Base-by-base conservation (phyloP, 1,140 invertebrate species). In the Diorhabda elongata region DNA sequence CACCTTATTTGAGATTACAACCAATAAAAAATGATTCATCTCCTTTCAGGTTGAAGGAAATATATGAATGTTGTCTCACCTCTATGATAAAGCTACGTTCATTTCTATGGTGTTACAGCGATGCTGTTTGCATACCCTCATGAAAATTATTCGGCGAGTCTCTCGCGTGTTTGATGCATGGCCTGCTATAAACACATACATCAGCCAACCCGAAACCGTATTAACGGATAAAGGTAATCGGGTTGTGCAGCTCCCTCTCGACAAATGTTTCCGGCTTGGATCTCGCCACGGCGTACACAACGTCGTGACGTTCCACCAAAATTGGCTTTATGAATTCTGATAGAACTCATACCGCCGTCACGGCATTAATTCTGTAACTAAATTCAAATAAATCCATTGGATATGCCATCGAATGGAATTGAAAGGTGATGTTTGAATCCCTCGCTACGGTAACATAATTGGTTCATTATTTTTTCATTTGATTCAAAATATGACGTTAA, bases 181-280 rank as follows among this genome's bases (percentile, higher is more conserved):
- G 63, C 63, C 63, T n/a, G 43, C 11, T 44, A 57, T 64, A 64
- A 64, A 64, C 56, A 64, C 63, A 64, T 64, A 64, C 63, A 64
- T 64, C 63, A 64, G 63, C 63, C 43, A 64, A 64, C 43, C 63
- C 43, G 45, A 64, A 64, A 64, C 63, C 63, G 63, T 64, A 64
- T 64, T 64, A 64, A 64, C 63, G 63, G 63, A 64, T 64, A 64
- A 64, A 52, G 52, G 63, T 64, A 64, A 64, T 64, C 44, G 63
- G 45, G 63, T 64, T 64, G 47, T 52, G 63, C 63, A 56, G 45
- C 63, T 44, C 63, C 63, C 63, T 64, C 45, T 64, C 63, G 63
- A 64, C 63, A 64, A 64, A 64, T 64, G 45, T 64, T 64, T 64
- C 52, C 63, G 63, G 43, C 63, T 41, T 57, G 52, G 47, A 26